A percentile compares a stretch with the other conserved stretches of the same genome.
Evolutionary conservation across 2,113 vertebrate species (phyloP).

Genomic region (Noturus placidus): DNA sequence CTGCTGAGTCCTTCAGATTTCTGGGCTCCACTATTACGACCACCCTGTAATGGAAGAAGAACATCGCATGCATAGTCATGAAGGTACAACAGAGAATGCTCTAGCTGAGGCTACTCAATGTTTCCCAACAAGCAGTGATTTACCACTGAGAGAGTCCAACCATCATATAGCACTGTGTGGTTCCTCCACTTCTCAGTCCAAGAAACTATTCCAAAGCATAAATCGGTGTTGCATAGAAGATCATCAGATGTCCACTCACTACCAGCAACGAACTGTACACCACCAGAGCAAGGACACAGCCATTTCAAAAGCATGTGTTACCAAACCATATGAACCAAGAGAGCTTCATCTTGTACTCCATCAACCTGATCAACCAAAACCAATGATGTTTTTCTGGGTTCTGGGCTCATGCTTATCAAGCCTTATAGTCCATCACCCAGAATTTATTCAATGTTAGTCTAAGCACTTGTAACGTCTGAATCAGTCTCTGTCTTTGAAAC

Average conservation of each 20-base stretch:
- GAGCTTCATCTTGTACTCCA: too few relatives aligned
- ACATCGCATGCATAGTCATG: background rate
- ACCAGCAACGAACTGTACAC: too few relatives aligned
- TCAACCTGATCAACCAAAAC: too few relatives aligned
- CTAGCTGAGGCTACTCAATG: background rate
- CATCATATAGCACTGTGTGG: background rate
- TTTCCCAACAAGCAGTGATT: background rate
- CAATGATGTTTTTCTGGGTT: too few relatives aligned
- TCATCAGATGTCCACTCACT: background rate
- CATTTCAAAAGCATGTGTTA: too few relatives aligned
- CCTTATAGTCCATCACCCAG: too few relatives aligned
- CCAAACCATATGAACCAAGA: too few relatives aligned
- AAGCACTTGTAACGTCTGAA: too few relatives aligned
- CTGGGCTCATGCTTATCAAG: too few relatives aligned
- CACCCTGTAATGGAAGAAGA: background rate
- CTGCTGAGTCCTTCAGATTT: background rate
- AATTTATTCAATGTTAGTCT: too few relatives aligned
- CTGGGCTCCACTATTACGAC: background rate
- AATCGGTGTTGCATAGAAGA: background rate
- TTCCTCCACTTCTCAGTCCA: background rate
- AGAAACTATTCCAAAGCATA: background rate
- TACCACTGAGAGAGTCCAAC: background rate
- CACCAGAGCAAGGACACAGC: too few relatives aligned
- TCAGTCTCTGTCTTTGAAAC: too few relatives aligned
- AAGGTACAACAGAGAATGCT: background rate